Evolutionary conservation across 2,797 vertebrate genomes (phyloP).

Genomic region (Danio albolineatus): DNA sequence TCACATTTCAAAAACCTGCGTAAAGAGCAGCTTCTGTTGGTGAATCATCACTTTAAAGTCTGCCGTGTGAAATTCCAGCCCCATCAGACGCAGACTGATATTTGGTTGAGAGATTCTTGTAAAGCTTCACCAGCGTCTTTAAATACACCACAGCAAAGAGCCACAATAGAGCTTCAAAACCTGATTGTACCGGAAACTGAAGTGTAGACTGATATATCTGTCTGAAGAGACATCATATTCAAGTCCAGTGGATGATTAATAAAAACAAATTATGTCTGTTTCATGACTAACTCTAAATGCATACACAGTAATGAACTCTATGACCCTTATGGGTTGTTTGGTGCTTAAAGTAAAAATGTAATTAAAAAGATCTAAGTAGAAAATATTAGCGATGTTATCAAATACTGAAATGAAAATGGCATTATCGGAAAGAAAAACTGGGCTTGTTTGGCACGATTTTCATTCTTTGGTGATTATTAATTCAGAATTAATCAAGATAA

Average conservation of each 20-base stretch:
- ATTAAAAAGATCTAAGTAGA: neutral
- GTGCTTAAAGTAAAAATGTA: neutral
- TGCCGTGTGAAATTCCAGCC: slow-evolving; percentile 56
- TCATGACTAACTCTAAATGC: slow-evolving; percentile 5
- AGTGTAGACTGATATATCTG: neutral
- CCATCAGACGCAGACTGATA: slow-evolving; percentile 48
- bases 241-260: neutral
- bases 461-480: neutral
- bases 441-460: neutral
- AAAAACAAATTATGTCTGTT: neutral
- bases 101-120: slow-evolving; percentile 52
- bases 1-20: slow-evolving; percentile 11
- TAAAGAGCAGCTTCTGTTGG: neutral
- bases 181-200: neutral
- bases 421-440: neutral
- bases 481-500: neutral
- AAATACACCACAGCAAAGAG: slow-evolving; percentile 28
- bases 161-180: slow-evolving; percentile 6
- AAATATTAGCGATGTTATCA: neutral
- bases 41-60: slow-evolving; percentile 44
- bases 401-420: neutral
- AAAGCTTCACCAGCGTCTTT: slow-evolving; percentile 6
- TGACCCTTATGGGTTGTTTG: neutral
- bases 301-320: neutral
- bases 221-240: neutral